Evolutionary conservation across 2,888 invertebrate genomes (phyloP).

Genomic region (Lydus trimaculatus): DNA sequence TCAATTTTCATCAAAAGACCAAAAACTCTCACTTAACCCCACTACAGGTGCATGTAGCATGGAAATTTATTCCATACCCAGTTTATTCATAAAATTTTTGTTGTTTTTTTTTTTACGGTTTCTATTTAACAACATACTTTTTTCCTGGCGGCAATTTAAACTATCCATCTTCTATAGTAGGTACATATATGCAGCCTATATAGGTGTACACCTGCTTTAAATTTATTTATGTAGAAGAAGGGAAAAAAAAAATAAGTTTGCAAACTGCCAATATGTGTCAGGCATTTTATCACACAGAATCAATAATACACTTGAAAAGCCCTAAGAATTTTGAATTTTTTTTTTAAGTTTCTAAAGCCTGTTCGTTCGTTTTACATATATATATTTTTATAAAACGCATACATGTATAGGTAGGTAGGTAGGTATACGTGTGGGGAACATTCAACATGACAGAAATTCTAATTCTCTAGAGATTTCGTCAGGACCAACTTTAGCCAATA

Average conservation of each 20-base stretch:
- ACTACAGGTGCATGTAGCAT: constrained; percentile 5
- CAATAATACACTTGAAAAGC: constrained; percentile 26
- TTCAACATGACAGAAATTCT: background rate
- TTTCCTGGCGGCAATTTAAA: background rate
- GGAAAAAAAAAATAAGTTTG: constrained; percentile 13
- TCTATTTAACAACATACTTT: background rate
- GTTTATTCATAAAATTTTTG: background rate
- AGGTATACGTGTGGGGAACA: background rate
- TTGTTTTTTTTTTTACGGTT: background rate
- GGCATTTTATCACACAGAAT: constrained; percentile 28
- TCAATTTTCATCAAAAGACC: background rate
- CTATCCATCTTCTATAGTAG: background rate
- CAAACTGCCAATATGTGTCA: constrained; percentile 29
- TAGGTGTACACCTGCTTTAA: constrained; percentile 28
- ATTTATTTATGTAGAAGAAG: constrained; percentile 3
- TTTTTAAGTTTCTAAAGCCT: background rate
- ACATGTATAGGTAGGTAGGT: background rate
- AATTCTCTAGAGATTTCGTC: background rate
- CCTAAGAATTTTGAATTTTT: background rate
- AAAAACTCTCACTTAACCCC: background rate
- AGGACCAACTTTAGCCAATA: constrained; percentile 8
- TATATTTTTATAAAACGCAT: background rate
- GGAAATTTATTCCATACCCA: background rate
- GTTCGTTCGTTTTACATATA: constrained; percentile 1
- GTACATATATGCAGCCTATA: no score